phyloP scores from a whole-genome alignment of 1,140 invertebrate species.

The Globodera rostochiensis region DNA sequence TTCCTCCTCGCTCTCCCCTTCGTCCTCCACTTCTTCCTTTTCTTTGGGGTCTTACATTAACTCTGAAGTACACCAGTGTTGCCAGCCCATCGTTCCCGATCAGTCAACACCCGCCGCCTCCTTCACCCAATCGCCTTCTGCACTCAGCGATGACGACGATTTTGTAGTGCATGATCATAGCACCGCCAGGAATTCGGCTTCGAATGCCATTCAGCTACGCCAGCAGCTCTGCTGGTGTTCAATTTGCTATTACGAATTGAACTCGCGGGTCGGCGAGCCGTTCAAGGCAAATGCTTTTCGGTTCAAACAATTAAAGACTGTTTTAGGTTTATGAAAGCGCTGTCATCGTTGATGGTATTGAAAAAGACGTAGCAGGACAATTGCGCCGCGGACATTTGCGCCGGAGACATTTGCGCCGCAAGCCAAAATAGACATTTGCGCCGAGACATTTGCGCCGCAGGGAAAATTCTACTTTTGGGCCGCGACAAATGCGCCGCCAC shows the following conservation, averaged over 20 bases:
- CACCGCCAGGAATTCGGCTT: neutral
- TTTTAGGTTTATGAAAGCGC: slow-evolving; percentile 66
- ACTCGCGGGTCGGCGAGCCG: slow-evolving; percentile 71
- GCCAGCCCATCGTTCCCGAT: neutral
- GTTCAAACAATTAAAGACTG: neutral
- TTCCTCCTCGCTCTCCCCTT: slow-evolving; percentile 13
- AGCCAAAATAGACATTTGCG: too few relatives aligned
- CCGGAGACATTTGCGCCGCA: too few relatives aligned
- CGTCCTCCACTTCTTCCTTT: slow-evolving; percentile 16
- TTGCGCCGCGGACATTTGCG: too few relatives aligned
- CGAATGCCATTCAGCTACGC: neutral
- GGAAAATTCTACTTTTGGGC: too few relatives aligned
- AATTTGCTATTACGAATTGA: slow-evolving; percentile 72
- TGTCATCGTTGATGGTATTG: slow-evolving; percentile 67
- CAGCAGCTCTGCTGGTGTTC: slow-evolving; percentile 71
- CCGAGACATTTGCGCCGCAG: too few relatives aligned
- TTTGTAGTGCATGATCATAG: slow-evolving; percentile 38
- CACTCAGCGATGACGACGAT: slow-evolving; percentile 59
- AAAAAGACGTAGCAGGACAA: too few relatives aligned
- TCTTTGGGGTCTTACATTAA: neutral
- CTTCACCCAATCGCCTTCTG: slow-evolving; percentile 43
- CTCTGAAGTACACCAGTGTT: neutral
- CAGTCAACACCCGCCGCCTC: neutral
- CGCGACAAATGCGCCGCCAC: too few relatives aligned
- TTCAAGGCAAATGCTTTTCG: slow-evolving; percentile 66